Base-by-base conservation (phyloP, 1,140 invertebrate genomes). In the Brachionus calyciflorus region DNA sequence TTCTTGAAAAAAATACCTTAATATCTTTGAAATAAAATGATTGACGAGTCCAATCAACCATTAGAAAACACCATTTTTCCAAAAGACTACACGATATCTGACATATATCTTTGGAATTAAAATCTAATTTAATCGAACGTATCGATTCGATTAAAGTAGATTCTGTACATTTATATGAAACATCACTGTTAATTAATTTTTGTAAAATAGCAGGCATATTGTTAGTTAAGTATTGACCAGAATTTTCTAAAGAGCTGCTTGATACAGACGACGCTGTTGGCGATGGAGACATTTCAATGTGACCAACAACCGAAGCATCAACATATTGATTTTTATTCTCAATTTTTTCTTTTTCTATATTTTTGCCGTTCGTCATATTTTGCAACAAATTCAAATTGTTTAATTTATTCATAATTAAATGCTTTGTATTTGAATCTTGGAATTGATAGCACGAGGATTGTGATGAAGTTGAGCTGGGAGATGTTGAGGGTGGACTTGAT, bases 11-110 rank as follows among this genome's bases (percentile, higher is more conserved):
- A 0, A 10, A n/a, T 65, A 77, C 33, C 21, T 65, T 48, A 10
- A 77, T 51, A 19, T 68, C 63, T 70, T 69, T 77, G 28, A 77
- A 77, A 69, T 68, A 77, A 1, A 69, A 28, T 30, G 60, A 53
- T 46, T 77, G 76, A 12, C 76, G 26, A 10, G 76, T 63, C 76
- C 76, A 77, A 53, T 77, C 76, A 10, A 77, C 76, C 60, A 77
- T 69, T 2, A 77, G 26, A 69, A 77, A 77, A 6, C 60, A 77
- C 28, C 40, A 55, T 69, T 69, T 68, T 41, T 77, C 76, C 24
- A 77, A 41, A 12, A 77, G 26, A 24, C 24, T 37, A 51, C 76
- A 77, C 0, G 49, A 14, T 46, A 37, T 37, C 57, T 55, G 37
- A 46, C 21, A 21, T 21, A 55, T 46, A 21, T 76, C 73, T 28